phyloP scores from a whole-genome alignment of 2,888 invertebrate genomes.

The Drosophila sordidula region DNA sequence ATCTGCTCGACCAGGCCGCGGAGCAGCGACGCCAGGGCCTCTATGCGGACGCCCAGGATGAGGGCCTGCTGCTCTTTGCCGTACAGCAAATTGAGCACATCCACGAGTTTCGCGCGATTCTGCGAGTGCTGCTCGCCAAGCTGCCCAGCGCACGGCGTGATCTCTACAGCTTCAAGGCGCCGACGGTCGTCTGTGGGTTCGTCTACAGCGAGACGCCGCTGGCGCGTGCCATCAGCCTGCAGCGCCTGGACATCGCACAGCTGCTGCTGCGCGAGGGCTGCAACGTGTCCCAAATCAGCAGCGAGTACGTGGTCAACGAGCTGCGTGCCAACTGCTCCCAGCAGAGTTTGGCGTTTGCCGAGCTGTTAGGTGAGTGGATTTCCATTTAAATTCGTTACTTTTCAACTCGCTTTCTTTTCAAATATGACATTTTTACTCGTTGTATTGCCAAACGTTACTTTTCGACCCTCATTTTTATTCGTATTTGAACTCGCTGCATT shows the following conservation, averaged over 20 bases:
- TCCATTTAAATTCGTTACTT: background rate
- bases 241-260: slow-evolving; percentile 81
- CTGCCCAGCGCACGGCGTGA: slow-evolving; percentile 84
- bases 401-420: background rate
- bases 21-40: slow-evolving; percentile 52
- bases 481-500: background rate
- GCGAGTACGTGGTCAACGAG: slow-evolving; percentile 76
- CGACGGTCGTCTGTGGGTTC: slow-evolving; percentile 55
- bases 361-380: slow-evolving; percentile 77
- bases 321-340: slow-evolving; percentile 61
- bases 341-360: slow-evolving; percentile 71
- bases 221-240: slow-evolving; percentile 86
- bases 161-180: slow-evolving; percentile 86
- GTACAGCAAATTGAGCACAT: slow-evolving; percentile 78
- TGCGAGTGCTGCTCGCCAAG: slow-evolving; percentile 84
- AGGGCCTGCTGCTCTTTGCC: slow-evolving; percentile 78
- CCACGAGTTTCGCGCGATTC: slow-evolving; percentile 67
- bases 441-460: background rate
- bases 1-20: slow-evolving; percentile 86
- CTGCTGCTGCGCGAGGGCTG: slow-evolving; percentile 83
- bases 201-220: slow-evolving; percentile 88
- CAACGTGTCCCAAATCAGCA: slow-evolving; percentile 76
- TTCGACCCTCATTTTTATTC: background rate
- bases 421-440: background rate
- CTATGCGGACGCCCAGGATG: slow-evolving; percentile 70